phyloP scores from a whole-genome alignment of 1,140 invertebrate genomes.

The Ridgeia piscesae region DNA sequence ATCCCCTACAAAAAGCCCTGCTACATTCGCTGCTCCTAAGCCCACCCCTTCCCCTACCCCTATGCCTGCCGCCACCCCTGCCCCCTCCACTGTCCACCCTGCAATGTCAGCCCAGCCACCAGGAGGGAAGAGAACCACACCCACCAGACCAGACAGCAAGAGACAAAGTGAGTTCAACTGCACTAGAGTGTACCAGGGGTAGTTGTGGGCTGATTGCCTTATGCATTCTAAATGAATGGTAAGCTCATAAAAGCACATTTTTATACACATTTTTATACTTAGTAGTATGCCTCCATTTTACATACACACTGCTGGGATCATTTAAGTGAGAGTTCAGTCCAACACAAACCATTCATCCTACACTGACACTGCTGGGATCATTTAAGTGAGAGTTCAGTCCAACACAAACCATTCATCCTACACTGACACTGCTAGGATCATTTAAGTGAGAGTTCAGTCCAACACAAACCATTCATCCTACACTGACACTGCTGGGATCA shows the following conservation, averaged over 20 bases:
- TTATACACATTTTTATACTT: background rate
- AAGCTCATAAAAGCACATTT: background rate
- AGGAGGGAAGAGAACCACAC: background rate
- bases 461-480: background rate
- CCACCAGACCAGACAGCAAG: slow-evolving; percentile 12
- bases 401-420: background rate
- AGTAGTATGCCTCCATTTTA: too few species aligned
- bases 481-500: background rate
- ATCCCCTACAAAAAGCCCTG: slow-evolving; percentile 25
- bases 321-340: background rate
- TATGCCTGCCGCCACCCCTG: too few species aligned
- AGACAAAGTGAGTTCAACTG: background rate
- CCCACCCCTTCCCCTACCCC: too few species aligned
- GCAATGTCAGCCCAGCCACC: slow-evolving; percentile 2
- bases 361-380: background rate
- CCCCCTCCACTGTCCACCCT: background rate
- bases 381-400: background rate
- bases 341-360: background rate
- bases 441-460: background rate
- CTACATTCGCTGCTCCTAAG: slow-evolving; percentile 31
- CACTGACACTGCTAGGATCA: background rate
- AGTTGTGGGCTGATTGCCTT: background rate
- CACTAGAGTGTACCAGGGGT: background rate
- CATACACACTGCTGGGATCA: background rate
- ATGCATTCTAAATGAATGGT: background rate